A percentile compares a stretch with the other conserved stretches of the same genome.
These are phyloP conservation scores for Aquatica leii DNA, from an alignment of 2,888 invertebrate species.

Conservation along the genomic window DNA sequence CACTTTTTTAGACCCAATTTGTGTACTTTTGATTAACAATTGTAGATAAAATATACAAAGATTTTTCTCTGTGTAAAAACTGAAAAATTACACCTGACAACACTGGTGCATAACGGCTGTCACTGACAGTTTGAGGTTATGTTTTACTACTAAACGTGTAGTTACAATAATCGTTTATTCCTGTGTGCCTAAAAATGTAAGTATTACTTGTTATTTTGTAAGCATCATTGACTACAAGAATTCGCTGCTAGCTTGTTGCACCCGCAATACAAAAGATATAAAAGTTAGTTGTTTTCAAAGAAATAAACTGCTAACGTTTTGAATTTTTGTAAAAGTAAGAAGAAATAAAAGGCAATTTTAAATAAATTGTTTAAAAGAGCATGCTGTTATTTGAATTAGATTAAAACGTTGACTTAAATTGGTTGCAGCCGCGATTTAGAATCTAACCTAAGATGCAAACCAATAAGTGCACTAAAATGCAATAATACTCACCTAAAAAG, in stretches of 20 bases:
- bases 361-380: background rate
- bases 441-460: too few relatives aligned
- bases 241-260: slow-evolving; percentile 10
- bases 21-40: too few relatives aligned
- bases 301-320: slow-evolving; percentile 13
- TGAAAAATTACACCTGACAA: background rate
- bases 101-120: background rate
- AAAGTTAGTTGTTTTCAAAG: too few relatives aligned
- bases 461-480: too few relatives aligned
- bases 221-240: slow-evolving; percentile 8
- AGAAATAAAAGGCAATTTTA: slow-evolving; percentile 2
- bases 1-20: too few relatives aligned
- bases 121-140: too few relatives aligned
- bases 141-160: background rate
- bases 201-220: too few relatives aligned
- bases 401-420: slow-evolving; percentile 13
- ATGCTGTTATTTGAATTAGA: slow-evolving; percentile 5
- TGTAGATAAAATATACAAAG: too few relatives aligned
- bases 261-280: slow-evolving; percentile 16
- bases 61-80: too few relatives aligned
- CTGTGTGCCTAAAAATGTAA: too few relatives aligned
- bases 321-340: slow-evolving; percentile 17
- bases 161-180: background rate
- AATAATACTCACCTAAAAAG: too few relatives aligned
- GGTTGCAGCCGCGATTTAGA: slow-evolving; percentile 25